Conservation (phyloP, 2,888 invertebrate species). For the Plemyria rubiginata region DNA sequence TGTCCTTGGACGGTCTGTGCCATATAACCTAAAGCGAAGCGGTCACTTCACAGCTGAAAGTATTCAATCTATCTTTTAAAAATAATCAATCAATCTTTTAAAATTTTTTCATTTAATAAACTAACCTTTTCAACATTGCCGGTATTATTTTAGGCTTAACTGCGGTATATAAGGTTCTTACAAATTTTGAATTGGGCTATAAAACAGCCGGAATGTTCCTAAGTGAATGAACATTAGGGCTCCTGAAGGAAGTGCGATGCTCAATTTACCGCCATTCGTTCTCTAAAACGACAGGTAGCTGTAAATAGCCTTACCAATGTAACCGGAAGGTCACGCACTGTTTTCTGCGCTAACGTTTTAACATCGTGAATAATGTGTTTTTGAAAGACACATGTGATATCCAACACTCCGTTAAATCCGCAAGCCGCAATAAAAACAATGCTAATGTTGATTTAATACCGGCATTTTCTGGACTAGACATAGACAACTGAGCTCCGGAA, state of each 20-base stretch:
- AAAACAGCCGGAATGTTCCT: slow-evolving; percentile 1
- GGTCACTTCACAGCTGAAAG: no score
- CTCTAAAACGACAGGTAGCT: slow-evolving; percentile 8
- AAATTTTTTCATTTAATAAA: no score
- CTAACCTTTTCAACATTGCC: no score
- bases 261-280: slow-evolving; percentile 9
- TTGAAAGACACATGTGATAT: background rate
- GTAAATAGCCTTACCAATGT: slow-evolving; percentile 13
- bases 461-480: slow-evolving; percentile 54
- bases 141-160: no score
- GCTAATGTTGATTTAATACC: slow-evolving; percentile 46
- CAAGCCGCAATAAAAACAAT: slow-evolving; percentile 35
- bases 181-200: slow-evolving; percentile 1
- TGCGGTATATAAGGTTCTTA: background rate
- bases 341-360: background rate
- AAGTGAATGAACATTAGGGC: slow-evolving; percentile 3
- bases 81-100: no score
- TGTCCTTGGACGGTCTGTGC: no score
- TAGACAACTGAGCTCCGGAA: slow-evolving; percentile 67
- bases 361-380: slow-evolving; percentile 2
- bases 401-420: background rate
- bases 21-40: no score
- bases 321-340: slow-evolving; percentile 9
- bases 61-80: no score
- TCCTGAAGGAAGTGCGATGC: slow-evolving; percentile 9